Evolutionary conservation across 2,888 invertebrate species (phyloP).

Genomic region (Rhimphoctona megacephalus): DNA sequence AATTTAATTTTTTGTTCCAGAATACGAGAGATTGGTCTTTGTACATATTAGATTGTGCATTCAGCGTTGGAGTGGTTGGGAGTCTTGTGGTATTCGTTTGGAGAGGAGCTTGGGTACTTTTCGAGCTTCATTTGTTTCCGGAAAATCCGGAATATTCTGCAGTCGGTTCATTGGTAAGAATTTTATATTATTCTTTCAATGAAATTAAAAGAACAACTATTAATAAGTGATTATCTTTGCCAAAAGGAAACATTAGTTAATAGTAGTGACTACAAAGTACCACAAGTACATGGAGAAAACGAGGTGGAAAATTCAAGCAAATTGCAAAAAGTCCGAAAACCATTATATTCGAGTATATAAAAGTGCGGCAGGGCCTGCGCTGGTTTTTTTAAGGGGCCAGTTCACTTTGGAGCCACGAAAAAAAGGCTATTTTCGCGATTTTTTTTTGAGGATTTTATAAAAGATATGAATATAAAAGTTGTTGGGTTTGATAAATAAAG

Average conservation of each 20-base stretch:
- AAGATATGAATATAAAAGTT: too few species aligned
- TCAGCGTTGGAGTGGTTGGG: constrained; percentile 94
- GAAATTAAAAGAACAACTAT: not conserved
- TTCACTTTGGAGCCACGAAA: too few species aligned
- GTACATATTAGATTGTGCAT: constrained; percentile 93
- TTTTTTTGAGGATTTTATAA: too few species aligned
- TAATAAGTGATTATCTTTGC: not conserved
- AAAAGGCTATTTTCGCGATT: too few species aligned
- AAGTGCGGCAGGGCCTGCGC: too few species aligned
- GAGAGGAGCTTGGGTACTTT: constrained; percentile 94
- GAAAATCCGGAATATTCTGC: constrained; percentile 89
- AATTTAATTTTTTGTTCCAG: constrained; percentile 85
- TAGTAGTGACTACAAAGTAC: not conserved
- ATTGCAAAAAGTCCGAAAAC: too few species aligned
- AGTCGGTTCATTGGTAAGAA: constrained; percentile 92
- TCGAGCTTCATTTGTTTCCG: constrained; percentile 93
- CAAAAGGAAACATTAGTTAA: not conserved
- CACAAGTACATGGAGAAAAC: too few species aligned
- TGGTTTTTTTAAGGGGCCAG: too few species aligned
- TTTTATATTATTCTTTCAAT: not conserved
- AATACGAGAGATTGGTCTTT: constrained; percentile 89
- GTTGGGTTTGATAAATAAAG: too few species aligned
- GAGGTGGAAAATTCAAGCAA: too few species aligned
- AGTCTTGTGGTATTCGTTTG: constrained; percentile 95
- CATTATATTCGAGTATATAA: too few species aligned